A percentile compares a stretch with the other conserved stretches of the same genome.
Evolutionary conservation across 2,797 vertebrate species (phyloP).

Genomic region (Poecilia picta): DNA sequence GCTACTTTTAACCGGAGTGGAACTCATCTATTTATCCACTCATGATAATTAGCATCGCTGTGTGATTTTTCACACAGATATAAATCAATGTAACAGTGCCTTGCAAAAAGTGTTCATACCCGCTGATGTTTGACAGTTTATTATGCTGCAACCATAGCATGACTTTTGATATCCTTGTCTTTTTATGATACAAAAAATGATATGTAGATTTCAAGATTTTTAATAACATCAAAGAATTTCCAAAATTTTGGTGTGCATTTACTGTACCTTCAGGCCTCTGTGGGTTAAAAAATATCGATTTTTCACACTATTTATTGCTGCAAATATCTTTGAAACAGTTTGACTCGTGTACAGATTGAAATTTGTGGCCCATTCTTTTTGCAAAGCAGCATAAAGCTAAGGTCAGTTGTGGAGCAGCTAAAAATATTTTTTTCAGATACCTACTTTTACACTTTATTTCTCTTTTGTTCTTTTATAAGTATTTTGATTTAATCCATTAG

Average conservation of each 20-base stretch:
- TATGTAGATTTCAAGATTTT: background rate
- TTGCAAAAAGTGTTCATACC: background rate
- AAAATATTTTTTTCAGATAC: background rate
- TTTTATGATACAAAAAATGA: background rate
- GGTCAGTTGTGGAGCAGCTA: background rate
- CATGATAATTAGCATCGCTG: constrained; percentile 29
- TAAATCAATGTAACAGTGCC: background rate
- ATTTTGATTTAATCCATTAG: background rate
- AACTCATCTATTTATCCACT: constrained; percentile 19
- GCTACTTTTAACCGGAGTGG: constrained; percentile 29
- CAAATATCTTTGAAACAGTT: background rate
- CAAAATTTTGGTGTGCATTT: background rate
- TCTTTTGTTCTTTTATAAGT: background rate
- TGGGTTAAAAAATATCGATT: background rate
- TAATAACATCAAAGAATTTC: background rate
- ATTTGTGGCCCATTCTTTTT: background rate
- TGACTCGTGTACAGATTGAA: background rate
- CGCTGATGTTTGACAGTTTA: background rate
- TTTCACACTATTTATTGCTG: background rate
- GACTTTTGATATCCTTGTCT: background rate
- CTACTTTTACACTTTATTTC: background rate
- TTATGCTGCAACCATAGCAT: background rate
- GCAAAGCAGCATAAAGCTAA: background rate
- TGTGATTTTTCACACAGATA: constrained; percentile 21
- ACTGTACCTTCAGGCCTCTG: background rate